Evolutionary conservation across 2,888 invertebrate genomes (phyloP).

Genomic region (Drosophila histrio): DNA sequence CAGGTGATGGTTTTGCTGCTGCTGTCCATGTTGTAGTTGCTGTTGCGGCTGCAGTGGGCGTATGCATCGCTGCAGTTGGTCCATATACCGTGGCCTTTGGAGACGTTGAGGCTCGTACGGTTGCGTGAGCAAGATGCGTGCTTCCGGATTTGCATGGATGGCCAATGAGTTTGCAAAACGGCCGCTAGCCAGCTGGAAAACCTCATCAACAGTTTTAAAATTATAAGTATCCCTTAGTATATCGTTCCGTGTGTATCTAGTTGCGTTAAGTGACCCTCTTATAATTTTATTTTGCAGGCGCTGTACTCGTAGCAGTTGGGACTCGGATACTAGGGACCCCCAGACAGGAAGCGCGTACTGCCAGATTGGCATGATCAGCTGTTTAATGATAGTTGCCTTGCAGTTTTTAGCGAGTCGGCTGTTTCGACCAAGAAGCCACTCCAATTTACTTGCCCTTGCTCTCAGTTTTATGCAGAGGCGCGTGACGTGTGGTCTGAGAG

Average conservation of each 20-base stretch:
- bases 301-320: background rate
- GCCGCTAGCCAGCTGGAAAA: background rate
- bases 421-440: background rate
- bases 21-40: no score
- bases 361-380: constrained; percentile 6
- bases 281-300: background rate
- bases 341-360: background rate
- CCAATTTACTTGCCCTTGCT: background rate
- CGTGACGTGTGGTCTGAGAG: background rate
- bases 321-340: background rate
- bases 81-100: background rate
- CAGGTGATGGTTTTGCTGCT: no score
- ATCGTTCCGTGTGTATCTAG: background rate
- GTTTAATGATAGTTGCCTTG: background rate
- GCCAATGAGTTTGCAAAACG: background rate
- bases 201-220: background rate
- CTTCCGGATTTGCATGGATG: background rate
- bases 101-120: background rate
- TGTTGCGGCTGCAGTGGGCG: background rate
- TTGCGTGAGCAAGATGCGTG: background rate
- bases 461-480: background rate
- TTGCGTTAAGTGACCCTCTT: background rate
- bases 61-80: background rate
- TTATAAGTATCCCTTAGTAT: background rate
- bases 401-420: background rate